phyloP scores from a whole-genome alignment of 1,140 invertebrate species.

The Drosophila novamexicana region DNA sequence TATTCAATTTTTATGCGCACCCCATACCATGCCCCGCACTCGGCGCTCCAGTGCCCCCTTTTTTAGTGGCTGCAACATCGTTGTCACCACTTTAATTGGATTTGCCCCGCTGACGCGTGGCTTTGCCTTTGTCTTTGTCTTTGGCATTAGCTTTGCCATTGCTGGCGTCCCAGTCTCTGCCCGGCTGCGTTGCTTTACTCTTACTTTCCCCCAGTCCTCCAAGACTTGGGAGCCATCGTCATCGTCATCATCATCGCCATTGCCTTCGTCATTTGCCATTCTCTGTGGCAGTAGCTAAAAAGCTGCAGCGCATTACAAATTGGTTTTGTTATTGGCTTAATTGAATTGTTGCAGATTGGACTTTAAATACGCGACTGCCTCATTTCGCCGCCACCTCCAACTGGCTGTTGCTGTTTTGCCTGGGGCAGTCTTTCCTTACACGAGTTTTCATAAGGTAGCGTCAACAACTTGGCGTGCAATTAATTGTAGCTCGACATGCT shows the following conservation, averaged over 20 bases:
- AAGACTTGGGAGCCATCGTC: constrained; percentile 24
- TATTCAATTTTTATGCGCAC: constrained; percentile 74
- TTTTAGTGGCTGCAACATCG: constrained; percentile 69
- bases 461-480: constrained; percentile 50
- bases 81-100: constrained; percentile 80
- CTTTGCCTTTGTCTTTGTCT: constrained; percentile 58
- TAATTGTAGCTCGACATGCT: constrained; percentile 45
- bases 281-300: constrained; percentile 57
- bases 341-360: constrained; percentile 79
- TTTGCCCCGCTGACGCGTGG: constrained; percentile 59
- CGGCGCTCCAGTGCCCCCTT: constrained; percentile 26
- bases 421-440: constrained; percentile 27
- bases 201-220: constrained; percentile 19
- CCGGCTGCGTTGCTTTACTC: constrained; percentile 10
- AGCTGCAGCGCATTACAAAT: constrained; percentile 76
- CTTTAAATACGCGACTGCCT: constrained; percentile 62
- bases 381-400: constrained; percentile 13
- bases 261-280: constrained; percentile 37
- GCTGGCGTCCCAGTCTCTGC: constrained; percentile 16
- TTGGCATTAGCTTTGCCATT: constrained; percentile 38
- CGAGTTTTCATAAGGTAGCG: constrained; percentile 47
- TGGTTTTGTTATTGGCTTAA: constrained; percentile 80
- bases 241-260: constrained; percentile 35
- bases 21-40: neutral
- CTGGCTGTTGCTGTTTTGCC: constrained; percentile 14